A percentile compares a stretch with the other conserved stretches of the same genome.
Evolutionary conservation across 2,888 invertebrate genomes (phyloP).

Genomic region (Melolontha melolontha): DNA sequence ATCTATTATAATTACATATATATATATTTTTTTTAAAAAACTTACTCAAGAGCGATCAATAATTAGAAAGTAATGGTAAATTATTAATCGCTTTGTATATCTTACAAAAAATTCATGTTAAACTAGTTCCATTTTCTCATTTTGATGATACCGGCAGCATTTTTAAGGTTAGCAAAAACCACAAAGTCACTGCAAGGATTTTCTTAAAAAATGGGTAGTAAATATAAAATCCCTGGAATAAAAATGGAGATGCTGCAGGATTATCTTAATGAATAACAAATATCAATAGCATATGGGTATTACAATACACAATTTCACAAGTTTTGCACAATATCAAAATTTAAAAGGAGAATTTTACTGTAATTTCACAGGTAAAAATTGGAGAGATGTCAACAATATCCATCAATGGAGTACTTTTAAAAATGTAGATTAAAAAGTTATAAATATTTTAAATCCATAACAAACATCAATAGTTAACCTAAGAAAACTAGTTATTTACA

Average conservation of each 20-base stretch:
- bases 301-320: conserved; percentile 20
- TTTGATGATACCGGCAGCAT: too few species aligned
- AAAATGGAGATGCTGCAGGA: conserved; percentile 19
- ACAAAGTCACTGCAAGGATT: too few species aligned
- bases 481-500: too few species aligned
- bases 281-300: conserved; percentile 12
- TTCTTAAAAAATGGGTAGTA: too few species aligned
- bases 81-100: too few species aligned
- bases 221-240: too few species aligned
- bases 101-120: too few species aligned
- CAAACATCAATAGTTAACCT: too few species aligned
- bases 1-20: conserved; percentile 9
- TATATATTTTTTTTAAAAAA: too few species aligned
- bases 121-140: too few species aligned
- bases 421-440: background rate
- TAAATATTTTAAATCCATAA: too few species aligned
- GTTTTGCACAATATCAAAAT: conserved; percentile 33
- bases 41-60: conserved; percentile 26
- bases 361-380: conserved; percentile 4
- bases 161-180: too few species aligned
- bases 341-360: conserved; percentile 15
- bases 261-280: conserved; percentile 14
- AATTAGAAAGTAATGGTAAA: conserved; percentile 1
- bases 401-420: background rate
- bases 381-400: conserved; percentile 22